Conservation (phyloP, 2,888 invertebrate species). For the Ellobium chinense region DNA sequence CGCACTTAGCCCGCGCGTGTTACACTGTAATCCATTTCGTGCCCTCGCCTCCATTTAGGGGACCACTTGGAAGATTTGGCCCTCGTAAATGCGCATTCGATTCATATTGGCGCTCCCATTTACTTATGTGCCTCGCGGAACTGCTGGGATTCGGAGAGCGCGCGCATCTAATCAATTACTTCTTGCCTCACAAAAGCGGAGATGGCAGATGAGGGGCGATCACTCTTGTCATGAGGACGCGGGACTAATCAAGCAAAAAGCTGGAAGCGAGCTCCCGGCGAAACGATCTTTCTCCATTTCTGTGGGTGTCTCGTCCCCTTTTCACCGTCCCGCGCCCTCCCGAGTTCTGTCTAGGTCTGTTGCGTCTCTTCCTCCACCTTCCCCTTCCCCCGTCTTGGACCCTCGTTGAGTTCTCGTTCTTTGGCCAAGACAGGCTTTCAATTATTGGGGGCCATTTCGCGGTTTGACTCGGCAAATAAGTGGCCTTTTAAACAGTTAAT, state of each 20-base stretch:
- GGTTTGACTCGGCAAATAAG: conserved; percentile 18
- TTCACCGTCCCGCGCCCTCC: background rate
- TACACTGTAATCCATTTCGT: conserved; percentile 38
- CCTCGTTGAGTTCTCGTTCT: conserved; percentile 49
- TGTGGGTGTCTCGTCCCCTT: conserved; percentile 54
- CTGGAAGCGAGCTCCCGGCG: conserved; percentile 43
- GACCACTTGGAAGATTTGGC: conserved; percentile 38
- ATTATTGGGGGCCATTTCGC: conserved; percentile 30
- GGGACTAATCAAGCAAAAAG: conserved; percentile 56
- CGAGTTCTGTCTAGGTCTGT: too few species aligned
- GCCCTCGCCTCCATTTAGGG: conserved; percentile 38
- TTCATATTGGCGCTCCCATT: conserved; percentile 49
- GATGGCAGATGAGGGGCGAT: conserved; percentile 49
- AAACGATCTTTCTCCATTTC: conserved; percentile 54
- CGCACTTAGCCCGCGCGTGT: conserved; percentile 42
- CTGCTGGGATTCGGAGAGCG: conserved; percentile 39
- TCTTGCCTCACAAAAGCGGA: conserved; percentile 50
- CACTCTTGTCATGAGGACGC: conserved; percentile 46
- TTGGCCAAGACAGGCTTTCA: conserved; percentile 48
- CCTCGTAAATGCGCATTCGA: conserved; percentile 42
- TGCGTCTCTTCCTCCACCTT: conserved; percentile 22
- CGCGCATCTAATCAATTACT: conserved; percentile 55
- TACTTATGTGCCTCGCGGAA: conserved; percentile 53
- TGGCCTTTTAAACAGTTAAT: conserved; percentile 22
- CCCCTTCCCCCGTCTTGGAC: conserved; percentile 29